phyloP scores from a whole-genome alignment of 2,113 vertebrate genomes.

The Peucedramus taeniatus region DNA sequence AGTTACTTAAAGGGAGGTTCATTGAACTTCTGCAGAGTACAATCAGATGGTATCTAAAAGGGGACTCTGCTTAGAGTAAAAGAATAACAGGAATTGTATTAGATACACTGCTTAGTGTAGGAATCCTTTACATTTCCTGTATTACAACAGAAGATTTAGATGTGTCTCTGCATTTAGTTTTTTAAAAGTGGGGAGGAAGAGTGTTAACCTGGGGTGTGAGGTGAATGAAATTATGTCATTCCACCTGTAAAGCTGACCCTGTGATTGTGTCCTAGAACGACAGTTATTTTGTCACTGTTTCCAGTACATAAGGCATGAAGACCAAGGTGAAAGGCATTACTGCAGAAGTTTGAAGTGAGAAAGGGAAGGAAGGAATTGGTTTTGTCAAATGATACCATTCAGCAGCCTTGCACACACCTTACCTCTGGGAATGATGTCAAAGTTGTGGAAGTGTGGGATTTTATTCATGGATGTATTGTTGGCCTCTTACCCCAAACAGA shows the following conservation, averaged over 20 bases:
- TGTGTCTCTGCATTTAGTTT: not conserved
- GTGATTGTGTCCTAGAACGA: not conserved
- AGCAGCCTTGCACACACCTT: not conserved
- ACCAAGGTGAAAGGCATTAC: not conserved
- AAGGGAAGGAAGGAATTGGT: not conserved
- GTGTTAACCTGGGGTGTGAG: not conserved
- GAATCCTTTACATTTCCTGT: not conserved
- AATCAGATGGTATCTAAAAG: not conserved
- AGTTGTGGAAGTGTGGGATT: not conserved
- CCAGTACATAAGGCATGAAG: not conserved
- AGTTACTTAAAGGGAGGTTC: not conserved
- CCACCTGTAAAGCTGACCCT: not conserved
- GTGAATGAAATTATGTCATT: not conserved
- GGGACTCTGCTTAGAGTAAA: not conserved
- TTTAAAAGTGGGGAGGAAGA: not conserved
- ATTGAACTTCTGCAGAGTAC: not conserved
- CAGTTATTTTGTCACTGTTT: not conserved
- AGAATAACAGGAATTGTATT: not conserved
- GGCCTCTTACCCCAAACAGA: not conserved
- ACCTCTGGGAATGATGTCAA: not conserved
- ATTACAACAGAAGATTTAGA: not conserved
- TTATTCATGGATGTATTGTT: not conserved
- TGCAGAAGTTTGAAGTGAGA: not conserved
- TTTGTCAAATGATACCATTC: not conserved
- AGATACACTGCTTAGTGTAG: not conserved